Evolutionary conservation across 2,113 vertebrate species (phyloP).

Genomic region (Sturnus vulgaris): DNA sequence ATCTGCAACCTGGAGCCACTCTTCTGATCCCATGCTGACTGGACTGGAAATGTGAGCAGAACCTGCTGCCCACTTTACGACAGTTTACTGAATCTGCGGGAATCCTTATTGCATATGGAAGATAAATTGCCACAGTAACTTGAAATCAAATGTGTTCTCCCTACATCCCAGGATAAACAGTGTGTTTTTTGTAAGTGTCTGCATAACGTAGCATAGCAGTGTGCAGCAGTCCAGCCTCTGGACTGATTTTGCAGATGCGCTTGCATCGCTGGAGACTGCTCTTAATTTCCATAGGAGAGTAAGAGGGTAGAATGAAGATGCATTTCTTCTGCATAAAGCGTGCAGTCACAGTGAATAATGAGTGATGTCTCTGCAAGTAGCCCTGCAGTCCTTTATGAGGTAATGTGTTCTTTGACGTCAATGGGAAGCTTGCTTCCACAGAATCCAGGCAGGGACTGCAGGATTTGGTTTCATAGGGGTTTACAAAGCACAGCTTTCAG

Average conservation of each 20-base stretch:
- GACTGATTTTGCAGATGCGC: not conserved
- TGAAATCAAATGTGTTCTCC: not conserved
- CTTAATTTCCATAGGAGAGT: not conserved
- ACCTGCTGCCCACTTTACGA: not conserved
- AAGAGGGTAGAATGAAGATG: not conserved
- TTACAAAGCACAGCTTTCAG: not conserved
- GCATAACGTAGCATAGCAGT: not conserved
- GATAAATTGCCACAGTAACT: not conserved
- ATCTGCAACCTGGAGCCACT: not conserved
- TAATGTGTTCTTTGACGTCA: not conserved
- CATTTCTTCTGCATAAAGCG: accelerated
- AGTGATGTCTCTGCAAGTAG: not conserved
- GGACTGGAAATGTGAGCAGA: not conserved
- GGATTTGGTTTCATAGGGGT: not conserved
- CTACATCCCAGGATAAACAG: not conserved
- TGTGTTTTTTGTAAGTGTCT: not conserved
- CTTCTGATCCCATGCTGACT: not conserved
- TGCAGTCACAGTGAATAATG: not conserved
- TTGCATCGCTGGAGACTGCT: not conserved
- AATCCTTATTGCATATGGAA: not conserved
- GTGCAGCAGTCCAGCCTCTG: not conserved
- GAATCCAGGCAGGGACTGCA: not conserved
- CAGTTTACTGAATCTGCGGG: not conserved
- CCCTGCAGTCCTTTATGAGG: not conserved
- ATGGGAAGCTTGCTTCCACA: not conserved